phyloP scores from a whole-genome alignment of 2,888 invertebrate species.

The Gordius sp. region DNA sequence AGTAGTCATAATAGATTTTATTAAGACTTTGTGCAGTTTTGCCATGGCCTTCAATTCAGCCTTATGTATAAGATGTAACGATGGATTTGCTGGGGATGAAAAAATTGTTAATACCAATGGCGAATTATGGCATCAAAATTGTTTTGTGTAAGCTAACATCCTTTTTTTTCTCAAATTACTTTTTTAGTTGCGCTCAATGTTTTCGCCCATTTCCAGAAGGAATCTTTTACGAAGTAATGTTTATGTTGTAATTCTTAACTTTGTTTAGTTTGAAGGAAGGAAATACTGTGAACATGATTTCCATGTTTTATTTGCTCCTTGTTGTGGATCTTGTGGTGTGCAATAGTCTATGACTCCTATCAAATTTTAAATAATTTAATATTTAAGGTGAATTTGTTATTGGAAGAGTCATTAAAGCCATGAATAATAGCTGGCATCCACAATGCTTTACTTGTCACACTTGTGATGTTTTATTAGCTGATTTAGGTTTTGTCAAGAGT shows the following conservation, averaged over 20 bases:
- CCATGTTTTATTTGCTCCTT: constrained; percentile 75
- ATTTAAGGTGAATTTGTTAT: constrained; percentile 64
- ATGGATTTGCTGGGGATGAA: constrained; percentile 79
- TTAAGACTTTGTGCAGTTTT: no score
- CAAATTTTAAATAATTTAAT: constrained; percentile 1
- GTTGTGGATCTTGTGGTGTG: constrained; percentile 47
- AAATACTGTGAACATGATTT: constrained; percentile 98
- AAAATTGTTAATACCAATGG: constrained; percentile 96
- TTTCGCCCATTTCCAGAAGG: constrained; percentile 91
- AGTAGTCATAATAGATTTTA: no score
- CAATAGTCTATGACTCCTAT: neutral
- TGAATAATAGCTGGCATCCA: constrained; percentile 97
- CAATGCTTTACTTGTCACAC: constrained; percentile 83
- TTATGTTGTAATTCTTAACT: neutral
- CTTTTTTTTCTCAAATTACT: constrained; percentile 15
- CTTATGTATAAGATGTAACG: constrained; percentile 63
- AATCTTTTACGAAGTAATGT: constrained; percentile 54
- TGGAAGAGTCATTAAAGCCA: constrained; percentile 93
- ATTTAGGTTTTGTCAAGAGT: constrained; percentile 58
- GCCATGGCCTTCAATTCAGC: constrained; percentile 15
- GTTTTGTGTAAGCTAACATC: constrained; percentile 55
- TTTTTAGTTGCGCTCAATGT: constrained; percentile 67
- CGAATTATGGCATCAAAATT: constrained; percentile 90
- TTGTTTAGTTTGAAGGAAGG: constrained; percentile 55
- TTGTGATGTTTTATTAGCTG: constrained; percentile 66